These are phyloP conservation scores for Ophonus ardosiacus DNA, from an alignment of 2,888 invertebrate genomes.

Conservation along the genomic window DNA sequence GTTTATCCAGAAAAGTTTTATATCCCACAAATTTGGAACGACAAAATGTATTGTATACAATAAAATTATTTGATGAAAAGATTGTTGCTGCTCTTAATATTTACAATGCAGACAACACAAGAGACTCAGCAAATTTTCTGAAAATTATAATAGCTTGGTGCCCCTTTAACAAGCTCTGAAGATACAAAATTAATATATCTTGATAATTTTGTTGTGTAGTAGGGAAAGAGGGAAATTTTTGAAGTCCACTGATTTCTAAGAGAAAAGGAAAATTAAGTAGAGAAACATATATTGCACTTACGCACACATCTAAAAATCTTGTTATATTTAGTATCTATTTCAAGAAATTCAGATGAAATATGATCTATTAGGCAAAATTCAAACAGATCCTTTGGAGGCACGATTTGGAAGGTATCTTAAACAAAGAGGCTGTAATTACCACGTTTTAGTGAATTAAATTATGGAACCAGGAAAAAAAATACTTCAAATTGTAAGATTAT, in stretches of 20 bases:
- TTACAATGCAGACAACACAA: neutral
- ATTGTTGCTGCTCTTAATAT: neutral
- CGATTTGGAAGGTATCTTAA: neutral
- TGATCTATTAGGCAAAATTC: neutral
- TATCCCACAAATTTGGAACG: neutral
- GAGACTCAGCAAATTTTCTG: neutral
- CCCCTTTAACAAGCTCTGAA: neutral
- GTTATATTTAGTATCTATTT: neutral
- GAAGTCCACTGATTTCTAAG: neutral
- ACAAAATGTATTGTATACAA: neutral
- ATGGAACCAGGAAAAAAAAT: constrained; percentile 1
- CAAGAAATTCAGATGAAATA: neutral
- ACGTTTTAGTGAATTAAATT: neutral
- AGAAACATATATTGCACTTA: constrained; percentile 2
- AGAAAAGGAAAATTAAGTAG: neutral
- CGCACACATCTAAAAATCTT: neutral
- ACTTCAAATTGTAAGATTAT: neutral
- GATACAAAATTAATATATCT: neutral
- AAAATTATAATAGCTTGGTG: neutral
- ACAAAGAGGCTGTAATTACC: neutral
- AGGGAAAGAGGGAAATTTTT: neutral
- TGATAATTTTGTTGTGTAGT: neutral
- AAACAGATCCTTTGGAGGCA: neutral
- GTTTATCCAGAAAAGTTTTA: too few species aligned
- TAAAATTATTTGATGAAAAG: neutral